Evolutionary conservation across 2,888 invertebrate genomes (phyloP).

Genomic region (Macaria notata): DNA sequence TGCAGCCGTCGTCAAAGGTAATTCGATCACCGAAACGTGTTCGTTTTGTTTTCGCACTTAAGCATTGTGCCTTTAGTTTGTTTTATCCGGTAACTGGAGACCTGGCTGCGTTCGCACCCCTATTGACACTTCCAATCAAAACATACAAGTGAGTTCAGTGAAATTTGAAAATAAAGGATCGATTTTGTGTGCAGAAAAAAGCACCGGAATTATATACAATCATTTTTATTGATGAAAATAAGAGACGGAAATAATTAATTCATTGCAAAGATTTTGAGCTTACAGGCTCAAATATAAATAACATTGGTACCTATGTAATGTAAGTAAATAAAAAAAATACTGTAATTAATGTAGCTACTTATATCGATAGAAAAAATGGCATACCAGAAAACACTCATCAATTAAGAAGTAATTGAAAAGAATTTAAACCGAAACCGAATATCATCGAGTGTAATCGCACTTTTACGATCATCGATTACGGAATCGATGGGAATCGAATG

Average conservation of each 20-base stretch:
- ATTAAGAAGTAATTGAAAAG: too few relatives aligned
- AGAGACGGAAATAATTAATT: too few relatives aligned
- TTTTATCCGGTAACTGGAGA: conserved; percentile 69
- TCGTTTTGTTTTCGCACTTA: conserved; percentile 79
- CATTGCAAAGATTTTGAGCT: too few relatives aligned
- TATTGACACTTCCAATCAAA: conserved; percentile 80
- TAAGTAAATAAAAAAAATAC: too few relatives aligned
- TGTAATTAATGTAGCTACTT: too few relatives aligned
- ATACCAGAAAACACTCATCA: too few relatives aligned
- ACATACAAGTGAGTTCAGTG: conserved; percentile 53
- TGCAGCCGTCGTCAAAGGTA: conserved; percentile 76
- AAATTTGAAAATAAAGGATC: conserved; percentile 3
- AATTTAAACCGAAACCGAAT: neutral
- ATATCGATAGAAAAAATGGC: too few relatives aligned
- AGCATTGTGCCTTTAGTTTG: conserved; percentile 73
- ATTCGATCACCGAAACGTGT: conserved; percentile 71
- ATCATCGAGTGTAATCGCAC: conserved; percentile 1
- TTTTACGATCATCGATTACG: conserved; percentile 29
- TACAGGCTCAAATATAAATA: too few relatives aligned
- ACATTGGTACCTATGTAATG: too few relatives aligned
- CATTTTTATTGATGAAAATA: neutral
- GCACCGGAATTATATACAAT: conserved; percentile 1
- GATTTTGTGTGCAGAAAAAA: neutral
- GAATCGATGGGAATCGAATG: conserved; percentile 63
- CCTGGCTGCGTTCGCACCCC: conserved; percentile 67